A percentile compares a stretch with the other conserved stretches of the same genome.
Conservation (phyloP, 2,113 vertebrate genomes). For the Ictidomys tridecemlineatus region DNA sequence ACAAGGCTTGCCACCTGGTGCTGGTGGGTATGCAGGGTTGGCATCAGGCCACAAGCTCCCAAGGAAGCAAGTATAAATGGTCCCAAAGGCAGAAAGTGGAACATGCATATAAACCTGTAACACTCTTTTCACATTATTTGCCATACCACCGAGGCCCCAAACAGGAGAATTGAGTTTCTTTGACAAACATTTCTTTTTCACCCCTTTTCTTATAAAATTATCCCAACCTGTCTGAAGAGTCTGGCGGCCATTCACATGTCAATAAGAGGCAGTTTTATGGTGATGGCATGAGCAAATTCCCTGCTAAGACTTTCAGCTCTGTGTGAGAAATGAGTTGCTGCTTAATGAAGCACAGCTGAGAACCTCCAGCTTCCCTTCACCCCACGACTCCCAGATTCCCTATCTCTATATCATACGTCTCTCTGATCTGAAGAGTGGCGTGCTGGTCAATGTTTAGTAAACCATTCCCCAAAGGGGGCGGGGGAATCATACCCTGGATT, state of each 20-base stretch:
- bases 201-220: slow-evolving; percentile 63
- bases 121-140: neutral
- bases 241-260: slow-evolving; percentile 51
- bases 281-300: neutral
- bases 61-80: neutral
- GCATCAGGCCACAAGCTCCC: neutral
- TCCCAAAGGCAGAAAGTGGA: slow-evolving; percentile 12
- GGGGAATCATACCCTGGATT: too few species aligned
- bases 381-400: neutral
- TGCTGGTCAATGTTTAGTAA: neutral
- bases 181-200: slow-evolving; percentile 49
- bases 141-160: neutral
- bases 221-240: neutral
- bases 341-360: slow-evolving; percentile 4
- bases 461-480: neutral
- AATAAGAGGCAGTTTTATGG: slow-evolving; percentile 48
- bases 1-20: neutral
- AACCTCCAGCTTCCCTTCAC: neutral
- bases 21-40: neutral
- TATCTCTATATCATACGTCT: neutral
- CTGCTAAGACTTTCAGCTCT: slow-evolving; percentile 1
- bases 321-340: slow-evolving; percentile 3
- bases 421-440: neutral
- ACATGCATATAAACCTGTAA: neutral
- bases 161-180: slow-evolving; percentile 62